Percentiles rank a stretch among this genome's conserved stretches.
Evolutionary conservation across 2,113 vertebrate genomes (phyloP).

Genomic region (Empidonax alnorum): DNA sequence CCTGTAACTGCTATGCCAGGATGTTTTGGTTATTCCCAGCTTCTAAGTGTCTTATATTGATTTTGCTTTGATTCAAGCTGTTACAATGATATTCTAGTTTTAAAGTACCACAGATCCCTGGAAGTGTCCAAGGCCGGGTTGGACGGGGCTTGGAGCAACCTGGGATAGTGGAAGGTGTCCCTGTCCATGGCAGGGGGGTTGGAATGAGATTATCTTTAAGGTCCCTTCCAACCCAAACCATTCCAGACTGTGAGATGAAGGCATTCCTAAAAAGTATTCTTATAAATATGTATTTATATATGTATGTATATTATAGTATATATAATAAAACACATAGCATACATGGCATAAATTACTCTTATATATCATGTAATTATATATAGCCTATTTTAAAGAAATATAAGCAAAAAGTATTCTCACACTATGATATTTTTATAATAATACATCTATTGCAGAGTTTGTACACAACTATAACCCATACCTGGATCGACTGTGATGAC

Average conservation of each 20-base stretch:
- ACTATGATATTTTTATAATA: neutral
- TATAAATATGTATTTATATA: neutral
- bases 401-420: neutral
- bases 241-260: neutral
- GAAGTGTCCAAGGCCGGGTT: neutral
- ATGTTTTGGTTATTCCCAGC: neutral
- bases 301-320: neutral
- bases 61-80: neutral
- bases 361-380: neutral
- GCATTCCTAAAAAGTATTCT: neutral
- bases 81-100: neutral
- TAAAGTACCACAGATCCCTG: neutral
- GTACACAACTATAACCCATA: conserved; percentile 23
- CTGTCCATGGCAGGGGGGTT: neutral
- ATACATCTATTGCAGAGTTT: neutral
- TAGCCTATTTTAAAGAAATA: neutral
- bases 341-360: too few species aligned
- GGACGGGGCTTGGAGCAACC: neutral
- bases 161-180: too few species aligned
- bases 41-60: neutral
- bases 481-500: conserved; percentile 87
- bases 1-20: neutral
- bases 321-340: neutral
- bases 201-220: neutral
- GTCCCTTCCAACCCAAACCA: neutral